Evolutionary conservation across 2,797 vertebrate genomes (phyloP), one percentile per base, ranked within the genome.

Genomic region (Spatula clypeata): DNA sequence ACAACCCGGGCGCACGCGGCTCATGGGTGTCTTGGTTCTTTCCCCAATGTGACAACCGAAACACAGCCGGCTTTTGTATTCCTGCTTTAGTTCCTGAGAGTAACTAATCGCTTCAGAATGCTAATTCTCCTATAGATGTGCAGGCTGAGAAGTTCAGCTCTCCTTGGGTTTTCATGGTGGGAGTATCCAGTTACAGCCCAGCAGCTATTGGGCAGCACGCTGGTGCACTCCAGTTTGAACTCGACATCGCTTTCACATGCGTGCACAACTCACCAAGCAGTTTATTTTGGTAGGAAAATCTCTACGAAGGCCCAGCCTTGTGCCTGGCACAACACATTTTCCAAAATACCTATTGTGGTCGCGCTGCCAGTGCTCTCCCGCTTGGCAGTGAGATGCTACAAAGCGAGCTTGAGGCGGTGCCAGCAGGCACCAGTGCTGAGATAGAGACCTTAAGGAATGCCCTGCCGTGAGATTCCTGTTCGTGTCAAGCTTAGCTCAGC

Each of bases 81-180:
- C 31, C 55, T 14, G 6, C 74, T 71, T 82, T 32, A 67, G 66
- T 17, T 90, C 79, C 82, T 16, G 38, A 29, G 83, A 26, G 85
- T 72, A 97, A 73, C 86, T 67, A 89, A 76, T 47, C 93, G 94
- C 94, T 98, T 94, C 79, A 93, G 84, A 90, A 74, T 60, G 77
- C 71, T 19, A 79, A 75, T 93, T 96, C 81, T 77, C 64, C n/a
- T 74, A 14, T 92, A 60, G 89, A 69, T 92, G 66, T 70, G 42
- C 71, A 9, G 86, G 90, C 94, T 95, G 94, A 96, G 97, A 97
- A 96, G 96, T 95, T 95, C 95, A 79, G 79, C 96, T 94, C 96
- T 97, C 97, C 97, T 97, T 95, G 96, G 95, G 96, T 94, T 98
- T 96, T 96, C 69, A 3, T 97, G 95, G 93, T 11, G 73, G 96